Evolutionary conservation across 2,888 invertebrate species (phyloP).

Genomic region (Drosophila stalkeri): DNA sequence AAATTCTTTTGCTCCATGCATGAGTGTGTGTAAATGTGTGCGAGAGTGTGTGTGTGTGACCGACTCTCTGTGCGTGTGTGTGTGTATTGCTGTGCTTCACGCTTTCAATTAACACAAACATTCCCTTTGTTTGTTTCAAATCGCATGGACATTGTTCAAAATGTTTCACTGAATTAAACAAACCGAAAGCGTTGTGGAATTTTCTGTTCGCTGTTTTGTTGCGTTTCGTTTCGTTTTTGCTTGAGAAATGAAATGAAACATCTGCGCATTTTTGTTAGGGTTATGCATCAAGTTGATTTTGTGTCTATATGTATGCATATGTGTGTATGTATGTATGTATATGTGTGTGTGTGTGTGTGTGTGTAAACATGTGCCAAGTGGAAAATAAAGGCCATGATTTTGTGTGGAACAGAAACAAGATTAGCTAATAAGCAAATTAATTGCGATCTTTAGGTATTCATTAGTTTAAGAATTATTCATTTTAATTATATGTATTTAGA

Average conservation of each 20-base stretch:
- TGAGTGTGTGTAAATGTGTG: slow-evolving; percentile 17
- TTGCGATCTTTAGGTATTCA: slow-evolving; percentile 1
- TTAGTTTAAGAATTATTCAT: background rate
- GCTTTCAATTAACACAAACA: slow-evolving; percentile 81
- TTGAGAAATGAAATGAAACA: slow-evolving; percentile 66
- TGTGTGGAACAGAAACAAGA: slow-evolving; percentile 9
- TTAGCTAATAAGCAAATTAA: slow-evolving; percentile 2
- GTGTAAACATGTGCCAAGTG: slow-evolving; percentile 11
- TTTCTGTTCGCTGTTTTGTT: slow-evolving; percentile 35
- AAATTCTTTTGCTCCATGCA: slow-evolving; percentile 67
- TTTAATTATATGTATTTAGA: background rate
- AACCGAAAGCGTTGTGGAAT: slow-evolving; percentile 66
- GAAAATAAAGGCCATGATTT: slow-evolving; percentile 27
- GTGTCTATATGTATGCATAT: slow-evolving; percentile 3
- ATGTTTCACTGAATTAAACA: slow-evolving; percentile 71
- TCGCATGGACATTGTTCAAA: slow-evolving; percentile 79
- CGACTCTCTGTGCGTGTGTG: slow-evolving; percentile 24
- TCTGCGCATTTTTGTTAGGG: slow-evolving; percentile 76
- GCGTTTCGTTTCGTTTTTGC: slow-evolving; percentile 27
- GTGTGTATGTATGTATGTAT: background rate
- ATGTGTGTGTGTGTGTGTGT: slow-evolving; percentile 1
- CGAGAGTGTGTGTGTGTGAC: slow-evolving; percentile 16
- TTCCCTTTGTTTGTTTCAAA: slow-evolving; percentile 79
- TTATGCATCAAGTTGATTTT: slow-evolving; percentile 68
- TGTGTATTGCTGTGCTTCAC: slow-evolving; percentile 59